phyloP scores from a whole-genome alignment of 2,113 vertebrate species.

The Myotis davidii region DNA sequence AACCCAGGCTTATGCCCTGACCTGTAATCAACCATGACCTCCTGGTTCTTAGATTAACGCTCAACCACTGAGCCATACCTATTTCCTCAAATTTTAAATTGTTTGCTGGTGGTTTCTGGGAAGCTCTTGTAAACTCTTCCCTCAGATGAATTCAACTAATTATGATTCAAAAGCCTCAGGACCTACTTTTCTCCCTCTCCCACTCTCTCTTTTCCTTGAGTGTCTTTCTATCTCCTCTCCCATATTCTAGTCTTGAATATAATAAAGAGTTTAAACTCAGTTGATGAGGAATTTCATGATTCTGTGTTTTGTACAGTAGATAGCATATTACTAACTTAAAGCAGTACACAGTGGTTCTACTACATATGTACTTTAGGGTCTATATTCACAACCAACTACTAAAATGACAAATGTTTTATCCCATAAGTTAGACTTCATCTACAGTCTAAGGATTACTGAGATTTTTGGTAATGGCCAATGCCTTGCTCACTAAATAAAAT shows the following conservation, averaged over 20 bases:
- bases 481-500: conserved; percentile 3
- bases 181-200: neutral
- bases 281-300: conserved; percentile 5
- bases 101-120: conserved; percentile 19
- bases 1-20: too few species aligned
- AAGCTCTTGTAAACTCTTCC: conserved; percentile 21
- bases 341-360: neutral
- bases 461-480: neutral
- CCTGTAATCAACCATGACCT: too few species aligned
- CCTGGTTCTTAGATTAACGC: too few species aligned
- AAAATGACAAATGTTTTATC: neutral
- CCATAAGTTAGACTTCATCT: neutral
- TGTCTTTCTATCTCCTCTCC: neutral
- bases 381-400: conserved; percentile 24
- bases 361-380: neutral
- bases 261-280: conserved; percentile 31
- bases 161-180: conserved; percentile 45
- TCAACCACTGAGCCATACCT: too few species aligned
- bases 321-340: conserved; percentile 48
- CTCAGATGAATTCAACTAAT: conserved; percentile 36
- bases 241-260: conserved; percentile 22
- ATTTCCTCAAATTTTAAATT: conserved; percentile 59
- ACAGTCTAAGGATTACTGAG: neutral
- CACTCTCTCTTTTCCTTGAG: neutral
- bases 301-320: neutral